These are phyloP conservation scores for Rhabdomys pumilio DNA, from an alignment of 2,797 vertebrate species.

Conservation along the genomic window DNA sequence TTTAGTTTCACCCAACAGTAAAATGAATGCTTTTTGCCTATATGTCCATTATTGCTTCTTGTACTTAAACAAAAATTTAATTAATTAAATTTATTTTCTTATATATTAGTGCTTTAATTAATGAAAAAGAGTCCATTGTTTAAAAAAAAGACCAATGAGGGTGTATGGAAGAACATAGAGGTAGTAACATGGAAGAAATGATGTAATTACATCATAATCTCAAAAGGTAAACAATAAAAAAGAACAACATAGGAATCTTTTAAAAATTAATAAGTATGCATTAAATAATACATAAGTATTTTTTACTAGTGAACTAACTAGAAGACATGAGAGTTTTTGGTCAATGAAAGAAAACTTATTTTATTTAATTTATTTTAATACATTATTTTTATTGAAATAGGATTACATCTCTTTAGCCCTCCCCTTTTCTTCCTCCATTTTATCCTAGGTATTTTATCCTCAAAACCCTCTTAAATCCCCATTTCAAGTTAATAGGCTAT, in stretches of 20 bases:
- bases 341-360: background rate
- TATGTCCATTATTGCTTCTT: background rate
- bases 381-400: background rate
- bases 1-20: background rate
- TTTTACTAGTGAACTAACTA: background rate
- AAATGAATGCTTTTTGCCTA: background rate
- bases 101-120: background rate
- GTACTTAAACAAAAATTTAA: background rate
- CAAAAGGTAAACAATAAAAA: background rate
- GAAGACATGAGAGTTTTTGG: background rate
- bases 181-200: background rate
- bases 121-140: background rate
- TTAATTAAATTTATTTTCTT: background rate
- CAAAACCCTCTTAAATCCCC: background rate
- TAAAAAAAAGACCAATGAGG: background rate
- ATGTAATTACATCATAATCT: background rate
- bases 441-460: background rate
- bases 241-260: background rate
- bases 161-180: too few species aligned
- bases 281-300: background rate
- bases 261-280: background rate
- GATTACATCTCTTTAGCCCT: background rate
- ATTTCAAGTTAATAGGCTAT: background rate
- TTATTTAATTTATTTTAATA: background rate
- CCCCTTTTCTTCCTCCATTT: background rate